Percentiles rank a stretch among this genome's conserved stretches.
phyloP scores from a whole-genome alignment of 2,113 vertebrate species.

The Cyprinodon variegatus region DNA sequence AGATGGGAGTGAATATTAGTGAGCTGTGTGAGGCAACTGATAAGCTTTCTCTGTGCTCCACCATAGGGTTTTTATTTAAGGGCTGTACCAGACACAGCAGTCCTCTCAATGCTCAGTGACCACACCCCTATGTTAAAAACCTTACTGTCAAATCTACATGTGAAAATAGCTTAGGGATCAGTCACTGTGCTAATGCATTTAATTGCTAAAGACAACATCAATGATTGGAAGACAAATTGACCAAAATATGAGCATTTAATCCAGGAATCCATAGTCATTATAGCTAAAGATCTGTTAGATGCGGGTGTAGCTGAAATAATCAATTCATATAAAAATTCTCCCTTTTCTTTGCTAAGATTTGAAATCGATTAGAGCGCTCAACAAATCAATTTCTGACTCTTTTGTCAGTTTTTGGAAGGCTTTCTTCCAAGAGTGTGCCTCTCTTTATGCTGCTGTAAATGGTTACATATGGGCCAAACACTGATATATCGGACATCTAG shows the following conservation, averaged over 20 bases:
- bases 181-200: background rate
- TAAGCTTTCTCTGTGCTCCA: conserved; percentile 11
- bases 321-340: background rate
- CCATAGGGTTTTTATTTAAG: background rate
- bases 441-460: background rate
- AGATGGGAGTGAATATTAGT: conserved; percentile 17
- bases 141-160: background rate
- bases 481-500: background rate
- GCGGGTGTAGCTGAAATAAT: background rate
- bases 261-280: conserved; percentile 4
- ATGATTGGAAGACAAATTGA: background rate
- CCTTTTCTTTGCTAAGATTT: background rate
- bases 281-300: background rate
- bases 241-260: background rate
- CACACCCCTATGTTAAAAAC: background rate
- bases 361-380: background rate
- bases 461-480: background rate
- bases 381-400: background rate
- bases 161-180: background rate
- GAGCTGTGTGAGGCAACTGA: conserved; percentile 19
- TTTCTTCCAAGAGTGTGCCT: background rate
- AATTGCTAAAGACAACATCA: background rate
- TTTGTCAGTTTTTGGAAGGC: background rate
- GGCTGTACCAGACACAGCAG: conserved; percentile 16
- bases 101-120: background rate